Conservation (phyloP, 2,888 invertebrate species). For the Tribolium freemani region DNA sequence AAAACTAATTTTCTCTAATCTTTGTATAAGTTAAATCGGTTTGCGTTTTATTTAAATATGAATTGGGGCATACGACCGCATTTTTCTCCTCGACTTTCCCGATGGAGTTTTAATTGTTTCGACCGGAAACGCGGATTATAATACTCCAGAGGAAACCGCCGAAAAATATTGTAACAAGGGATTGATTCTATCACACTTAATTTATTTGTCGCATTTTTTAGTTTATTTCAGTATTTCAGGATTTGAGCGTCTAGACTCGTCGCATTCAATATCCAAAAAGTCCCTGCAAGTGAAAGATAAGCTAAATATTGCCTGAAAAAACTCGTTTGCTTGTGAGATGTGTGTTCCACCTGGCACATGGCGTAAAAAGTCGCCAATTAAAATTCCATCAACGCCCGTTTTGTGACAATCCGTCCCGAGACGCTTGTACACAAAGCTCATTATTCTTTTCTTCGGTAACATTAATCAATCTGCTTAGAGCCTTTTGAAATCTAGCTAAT, state of each 20-base stretch:
- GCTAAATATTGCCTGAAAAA: neutral
- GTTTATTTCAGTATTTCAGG: conserved; percentile 5
- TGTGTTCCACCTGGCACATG: conserved; percentile 48
- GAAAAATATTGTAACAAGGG: neutral
- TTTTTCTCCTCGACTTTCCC: neutral
- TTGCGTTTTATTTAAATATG: conserved; percentile 50
- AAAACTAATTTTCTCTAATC: conserved; percentile 52
- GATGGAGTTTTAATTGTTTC: neutral
- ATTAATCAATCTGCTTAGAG: conserved; percentile 59
- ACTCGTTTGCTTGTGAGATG: neutral
- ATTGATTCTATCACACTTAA: neutral
- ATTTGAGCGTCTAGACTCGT: neutral
- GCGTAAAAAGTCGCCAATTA: conserved; percentile 59
- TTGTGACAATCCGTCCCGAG: conserved; percentile 56
- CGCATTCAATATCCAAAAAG: neutral
- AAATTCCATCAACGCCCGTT: conserved; percentile 60
- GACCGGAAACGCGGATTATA: no score
- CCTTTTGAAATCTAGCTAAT: conserved; percentile 51
- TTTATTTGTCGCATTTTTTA: neutral
- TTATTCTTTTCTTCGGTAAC: conserved; percentile 59
- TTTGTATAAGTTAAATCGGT: conserved; percentile 49
- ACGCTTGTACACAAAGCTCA: conserved; percentile 59
- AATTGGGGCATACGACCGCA: conserved; percentile 3
- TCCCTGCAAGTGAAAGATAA: conserved; percentile 2
- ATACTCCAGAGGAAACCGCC: no score